These are phyloP conservation scores for Podarcis raffonei DNA, from an alignment of 2,113 vertebrate species.

Conservation along the genomic window DNA sequence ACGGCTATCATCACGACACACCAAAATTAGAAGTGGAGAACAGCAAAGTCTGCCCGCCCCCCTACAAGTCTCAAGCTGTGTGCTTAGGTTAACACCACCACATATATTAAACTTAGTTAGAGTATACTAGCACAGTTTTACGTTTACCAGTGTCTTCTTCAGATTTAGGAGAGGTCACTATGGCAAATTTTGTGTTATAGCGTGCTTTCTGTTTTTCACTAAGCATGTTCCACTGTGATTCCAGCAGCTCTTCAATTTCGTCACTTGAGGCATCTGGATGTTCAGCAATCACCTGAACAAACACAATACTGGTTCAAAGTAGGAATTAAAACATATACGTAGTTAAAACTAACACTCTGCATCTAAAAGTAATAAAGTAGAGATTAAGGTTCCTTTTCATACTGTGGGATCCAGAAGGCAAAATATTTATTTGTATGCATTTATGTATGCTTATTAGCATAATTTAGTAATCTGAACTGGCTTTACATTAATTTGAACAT, in stretches of 20 bases:
- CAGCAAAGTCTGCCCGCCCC: constrained; percentile 54
- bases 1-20: constrained; percentile 62
- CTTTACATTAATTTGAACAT: background rate
- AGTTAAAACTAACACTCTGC: background rate
- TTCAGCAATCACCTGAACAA: constrained; percentile 77
- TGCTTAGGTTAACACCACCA: constrained; percentile 57
- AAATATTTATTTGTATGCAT: too few relatives aligned
- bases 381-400: background rate
- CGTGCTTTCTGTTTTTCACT: constrained; percentile 83
- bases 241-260: constrained; percentile 83
- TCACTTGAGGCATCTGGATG: constrained; percentile 80
- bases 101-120: constrained; percentile 62
- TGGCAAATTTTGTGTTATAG: constrained; percentile 84
- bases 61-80: constrained; percentile 57
- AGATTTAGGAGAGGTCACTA: constrained; percentile 73
- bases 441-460: too few relatives aligned
- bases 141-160: constrained; percentile 80
- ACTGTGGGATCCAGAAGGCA: background rate
- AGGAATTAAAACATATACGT: background rate
- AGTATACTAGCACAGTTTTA: constrained; percentile 66
- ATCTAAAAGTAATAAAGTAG: background rate
- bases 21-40: constrained; percentile 62
- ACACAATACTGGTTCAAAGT: constrained; percentile 43
- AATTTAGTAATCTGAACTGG: background rate
- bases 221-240: constrained; percentile 82